Conservation (phyloP, 2,113 vertebrate genomes). For the Gulo gulo region DNA sequence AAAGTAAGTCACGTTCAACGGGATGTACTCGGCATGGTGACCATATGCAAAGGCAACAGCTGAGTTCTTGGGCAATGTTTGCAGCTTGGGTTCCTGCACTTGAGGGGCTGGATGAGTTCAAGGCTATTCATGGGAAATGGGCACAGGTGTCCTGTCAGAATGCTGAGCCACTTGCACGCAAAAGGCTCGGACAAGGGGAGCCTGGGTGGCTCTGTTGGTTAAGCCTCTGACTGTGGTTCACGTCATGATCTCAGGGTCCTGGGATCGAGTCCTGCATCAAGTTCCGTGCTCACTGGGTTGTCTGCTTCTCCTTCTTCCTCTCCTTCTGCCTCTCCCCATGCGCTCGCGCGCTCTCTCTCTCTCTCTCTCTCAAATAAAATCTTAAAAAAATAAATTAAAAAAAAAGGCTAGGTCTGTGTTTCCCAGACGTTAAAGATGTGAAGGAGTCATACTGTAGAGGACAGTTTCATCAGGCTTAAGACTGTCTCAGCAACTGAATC, state of each 20-base stretch:
- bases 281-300: background rate
- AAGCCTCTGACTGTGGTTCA: background rate
- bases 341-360: too few species aligned
- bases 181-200: background rate
- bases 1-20: slow-evolving; percentile 66
- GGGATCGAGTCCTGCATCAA: background rate
- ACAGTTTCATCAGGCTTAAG: background rate
- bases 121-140: background rate
- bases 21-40: background rate
- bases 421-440: background rate
- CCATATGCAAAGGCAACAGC: background rate
- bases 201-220: background rate
- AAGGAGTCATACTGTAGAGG: background rate
- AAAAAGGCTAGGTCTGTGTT: background rate
- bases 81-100: slow-evolving; percentile 26
- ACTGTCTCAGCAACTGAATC: too few species aligned
- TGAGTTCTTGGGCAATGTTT: slow-evolving; percentile 43
- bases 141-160: background rate
- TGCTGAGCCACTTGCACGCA: background rate
- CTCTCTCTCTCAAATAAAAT: too few species aligned
- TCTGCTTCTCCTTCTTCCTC: background rate
- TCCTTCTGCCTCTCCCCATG: background rate
- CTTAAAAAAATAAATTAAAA: too few species aligned
- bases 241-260: background rate
- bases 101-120: slow-evolving; percentile 41